Base-by-base conservation (phyloP, 1,140 invertebrate genomes). In the Diorhabda sublineata region DNA sequence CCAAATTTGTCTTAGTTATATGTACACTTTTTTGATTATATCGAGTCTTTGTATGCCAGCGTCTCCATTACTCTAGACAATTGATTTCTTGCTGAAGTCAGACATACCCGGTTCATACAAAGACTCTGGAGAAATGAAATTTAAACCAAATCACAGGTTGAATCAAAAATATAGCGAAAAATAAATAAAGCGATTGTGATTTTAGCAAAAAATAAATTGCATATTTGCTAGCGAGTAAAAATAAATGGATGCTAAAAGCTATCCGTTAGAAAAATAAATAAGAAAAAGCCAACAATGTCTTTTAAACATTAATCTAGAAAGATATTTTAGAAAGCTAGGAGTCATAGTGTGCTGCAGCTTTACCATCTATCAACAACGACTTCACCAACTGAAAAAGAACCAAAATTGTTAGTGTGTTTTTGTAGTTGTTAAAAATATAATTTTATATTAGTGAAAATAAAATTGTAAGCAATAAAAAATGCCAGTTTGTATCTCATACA, bases 311-410 rank as follows among this genome's bases (percentile, higher is more conserved):
- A 67, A 45, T n/a, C 43, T 45, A 60, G 42, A 3, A 45, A 42
- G 57, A 60, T 67, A 41, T 57, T 64, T 69, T 66, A 76, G 71
- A 73, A 74, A 75, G 73, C 70, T 67, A 68, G 69, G 64, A 71
- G 72, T n/a, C 47, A 52, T 52, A 26, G 26, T 65, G 61, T 62
- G 69, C 61, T 58, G 62, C 56, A 65, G 70, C 42, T 67, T 72
- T 76, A 73, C 78, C 77, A 80, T 73, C 73, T 78, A 77, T 79
- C 78, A 70, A 78, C 73, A 64, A 80, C 76, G 70, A 74, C 75
- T 68, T 79, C 77, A 71, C 77, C 78, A 77, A 80, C 78, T 80
- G 78, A 75, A 80, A 79, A 74, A 80, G 72, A 79, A 72, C 45
- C 47, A 43, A 67, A 67, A 58, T 26, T 26, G 26, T 26, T 26